phyloP scores from a whole-genome alignment of 2,888 invertebrate species.

The Galeruca laticollis region DNA sequence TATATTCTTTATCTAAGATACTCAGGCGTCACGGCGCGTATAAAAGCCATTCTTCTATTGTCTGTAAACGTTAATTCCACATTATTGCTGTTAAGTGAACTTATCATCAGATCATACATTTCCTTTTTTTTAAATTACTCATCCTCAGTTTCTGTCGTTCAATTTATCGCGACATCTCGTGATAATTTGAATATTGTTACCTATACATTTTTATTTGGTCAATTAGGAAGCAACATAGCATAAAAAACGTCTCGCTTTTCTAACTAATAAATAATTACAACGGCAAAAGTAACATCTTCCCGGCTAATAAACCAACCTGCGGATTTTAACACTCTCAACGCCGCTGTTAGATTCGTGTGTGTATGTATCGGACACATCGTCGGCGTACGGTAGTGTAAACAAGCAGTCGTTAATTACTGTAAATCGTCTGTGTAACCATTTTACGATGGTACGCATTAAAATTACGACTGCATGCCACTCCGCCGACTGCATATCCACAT shows the following conservation, averaged over 20 bases:
- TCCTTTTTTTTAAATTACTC: too few relatives aligned
- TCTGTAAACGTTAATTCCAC: too few relatives aligned
- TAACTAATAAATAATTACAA: not conserved
- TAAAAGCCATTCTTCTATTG: too few relatives aligned
- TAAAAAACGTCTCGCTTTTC: not conserved
- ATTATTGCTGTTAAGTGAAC: too few relatives aligned
- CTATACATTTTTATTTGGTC: not conserved
- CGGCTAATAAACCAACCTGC: slow-evolving; percentile 5
- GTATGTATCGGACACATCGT: slow-evolving; percentile 30
- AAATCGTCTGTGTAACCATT: slow-evolving; percentile 57
- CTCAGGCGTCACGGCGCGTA: too few relatives aligned
- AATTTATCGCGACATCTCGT: too few relatives aligned
- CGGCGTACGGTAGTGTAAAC: slow-evolving; percentile 52
- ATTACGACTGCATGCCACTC: slow-evolving; percentile 58
- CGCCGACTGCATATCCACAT: slow-evolving; percentile 42
- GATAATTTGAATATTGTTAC: not conserved
- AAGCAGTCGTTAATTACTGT: slow-evolving; percentile 59
- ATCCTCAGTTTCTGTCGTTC: too few relatives aligned
- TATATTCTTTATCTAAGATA: too few relatives aligned
- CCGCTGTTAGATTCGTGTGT: slow-evolving; percentile 22
- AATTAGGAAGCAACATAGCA: not conserved
- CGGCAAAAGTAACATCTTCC: slow-evolving; percentile 2
- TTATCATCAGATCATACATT: too few relatives aligned
- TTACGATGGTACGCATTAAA: slow-evolving; percentile 60
- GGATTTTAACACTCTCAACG: slow-evolving; percentile 13